phyloP scores from a whole-genome alignment of 1,140 invertebrate species.

The Tetramorium parvispinum region DNA sequence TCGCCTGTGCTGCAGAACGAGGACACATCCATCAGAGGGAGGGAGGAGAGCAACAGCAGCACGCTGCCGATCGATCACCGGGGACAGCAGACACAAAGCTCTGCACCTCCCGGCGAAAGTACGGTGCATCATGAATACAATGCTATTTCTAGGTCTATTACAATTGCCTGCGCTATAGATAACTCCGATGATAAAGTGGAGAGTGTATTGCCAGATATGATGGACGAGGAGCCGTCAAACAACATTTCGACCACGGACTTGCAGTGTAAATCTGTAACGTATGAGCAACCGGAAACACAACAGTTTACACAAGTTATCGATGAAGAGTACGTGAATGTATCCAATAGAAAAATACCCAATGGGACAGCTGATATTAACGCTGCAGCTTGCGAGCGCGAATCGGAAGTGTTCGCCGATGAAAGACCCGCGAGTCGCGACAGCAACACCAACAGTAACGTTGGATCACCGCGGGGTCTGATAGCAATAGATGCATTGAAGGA shows the following conservation, averaged over 20 bases:
- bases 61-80: constrained; percentile 69
- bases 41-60: constrained; percentile 45
- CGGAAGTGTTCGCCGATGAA: constrained; percentile 56
- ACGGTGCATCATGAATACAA: constrained; percentile 67
- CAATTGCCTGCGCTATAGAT: constrained; percentile 63
- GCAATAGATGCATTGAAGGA: constrained; percentile 54
- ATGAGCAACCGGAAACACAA: constrained; percentile 64
- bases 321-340: constrained; percentile 58
- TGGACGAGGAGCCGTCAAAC: constrained; percentile 68
- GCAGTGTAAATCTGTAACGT: constrained; percentile 64
- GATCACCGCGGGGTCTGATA: constrained; percentile 22
- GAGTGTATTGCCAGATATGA: constrained; percentile 77
- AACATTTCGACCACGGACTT: constrained; percentile 21
- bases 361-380: constrained; percentile 6
- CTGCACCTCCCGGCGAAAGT: constrained; percentile 42
- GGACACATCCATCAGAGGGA: constrained; percentile 26
- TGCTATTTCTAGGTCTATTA: constrained; percentile 64
- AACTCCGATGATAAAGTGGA: constrained; percentile 74
- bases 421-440: constrained; percentile 20
- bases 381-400: constrained; percentile 30
- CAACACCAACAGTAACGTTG: constrained; percentile 43
- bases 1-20: constrained; percentile 53
- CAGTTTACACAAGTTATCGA: constrained; percentile 41
- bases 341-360: constrained; percentile 39
- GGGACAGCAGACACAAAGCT: constrained; percentile 70